These are phyloP conservation scores for Aurelia coerulea DNA, from an alignment of 30 jellyfish, hydroid and myxozoan species.

Conservation along the genomic window DNA sequence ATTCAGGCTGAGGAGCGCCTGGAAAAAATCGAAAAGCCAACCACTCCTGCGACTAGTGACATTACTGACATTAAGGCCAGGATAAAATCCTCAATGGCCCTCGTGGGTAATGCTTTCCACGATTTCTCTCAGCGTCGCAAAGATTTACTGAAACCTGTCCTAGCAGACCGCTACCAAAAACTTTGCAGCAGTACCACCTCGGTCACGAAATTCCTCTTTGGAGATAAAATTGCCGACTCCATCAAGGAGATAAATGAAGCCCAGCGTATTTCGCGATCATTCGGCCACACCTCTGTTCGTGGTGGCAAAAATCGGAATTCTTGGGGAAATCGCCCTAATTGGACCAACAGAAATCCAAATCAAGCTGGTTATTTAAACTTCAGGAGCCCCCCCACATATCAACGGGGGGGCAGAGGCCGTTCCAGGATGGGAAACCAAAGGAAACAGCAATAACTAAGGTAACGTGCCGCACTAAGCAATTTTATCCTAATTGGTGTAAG, in stretches of 20 bases:
- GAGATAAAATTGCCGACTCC: neutral
- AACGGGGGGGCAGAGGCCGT: neutral
- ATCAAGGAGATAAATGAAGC: neutral
- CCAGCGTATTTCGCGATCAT: neutral
- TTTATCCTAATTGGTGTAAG: slow-evolving; percentile 1
- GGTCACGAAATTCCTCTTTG: neutral
- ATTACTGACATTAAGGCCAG: neutral
- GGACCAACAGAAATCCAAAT: no score
- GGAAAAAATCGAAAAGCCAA: neutral
- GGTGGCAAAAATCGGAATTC: no score
- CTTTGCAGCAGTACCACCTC: neutral
- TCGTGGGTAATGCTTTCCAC: neutral
- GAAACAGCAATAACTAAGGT: neutral
- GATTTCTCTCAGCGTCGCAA: neutral
- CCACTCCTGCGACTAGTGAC: neutral
- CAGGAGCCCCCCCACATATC: neutral
- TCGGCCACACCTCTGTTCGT: no score
- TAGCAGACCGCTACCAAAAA: neutral
- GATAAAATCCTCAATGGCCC: no score
- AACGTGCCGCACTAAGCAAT: neutral
- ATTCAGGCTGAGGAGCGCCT: neutral
- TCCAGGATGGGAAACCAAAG: no score
- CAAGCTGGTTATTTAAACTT: no score
- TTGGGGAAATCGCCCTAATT: no score
- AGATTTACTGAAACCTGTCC: neutral